Evolutionary conservation across 2,888 invertebrate genomes (phyloP), one percentile per base, ranked within the genome.

Genomic region (Mimas tiliae): DNA sequence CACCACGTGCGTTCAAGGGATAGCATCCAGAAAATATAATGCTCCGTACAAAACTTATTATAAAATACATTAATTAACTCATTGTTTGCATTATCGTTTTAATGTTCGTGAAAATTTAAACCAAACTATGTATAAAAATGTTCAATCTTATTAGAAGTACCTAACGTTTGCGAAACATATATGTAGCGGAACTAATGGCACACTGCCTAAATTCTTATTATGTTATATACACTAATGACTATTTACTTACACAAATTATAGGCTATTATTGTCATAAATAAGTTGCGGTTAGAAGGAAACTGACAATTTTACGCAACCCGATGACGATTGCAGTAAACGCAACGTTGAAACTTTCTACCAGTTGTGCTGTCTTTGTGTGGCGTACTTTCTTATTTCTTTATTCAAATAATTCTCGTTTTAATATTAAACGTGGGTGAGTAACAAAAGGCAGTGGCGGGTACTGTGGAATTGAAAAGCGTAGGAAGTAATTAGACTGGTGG

Each of bases 311-410:
- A 88, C 85, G 86, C 87, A 86, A 88, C 80, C 48, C 48, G 82
- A 79, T 82, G 81, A 81, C 77, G 78, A 72, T 73, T 58, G 74
- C 80, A 80, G 79, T 71, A 74, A 77, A 76, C 73, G 76, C 80
- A 82, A 81, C 75, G 73, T 66, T 68, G 70, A 62, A 80, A 85
- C 90, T 92, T 92, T 92, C 91, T 84, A 86, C 79, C 68, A 65
- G 74, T 72, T 74, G 72, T 70, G 69, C 69, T 19, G 68, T 79
- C 81, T 83, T 90, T 89, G 86, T 90, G 84, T 83, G 84, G 85
- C 78, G 76, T 86, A 89, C 91, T 92, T 91, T 91, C 91, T 83
- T 87, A 87, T 88, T 89, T 86, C 82, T 86, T 74, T 81, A 81
- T 78, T 77, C 74, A 78, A 72, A 80, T 90, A 91, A 90, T 91